phyloP scores from a whole-genome alignment of 2,113 vertebrate genomes.

The Rhineura floridana region DNA sequence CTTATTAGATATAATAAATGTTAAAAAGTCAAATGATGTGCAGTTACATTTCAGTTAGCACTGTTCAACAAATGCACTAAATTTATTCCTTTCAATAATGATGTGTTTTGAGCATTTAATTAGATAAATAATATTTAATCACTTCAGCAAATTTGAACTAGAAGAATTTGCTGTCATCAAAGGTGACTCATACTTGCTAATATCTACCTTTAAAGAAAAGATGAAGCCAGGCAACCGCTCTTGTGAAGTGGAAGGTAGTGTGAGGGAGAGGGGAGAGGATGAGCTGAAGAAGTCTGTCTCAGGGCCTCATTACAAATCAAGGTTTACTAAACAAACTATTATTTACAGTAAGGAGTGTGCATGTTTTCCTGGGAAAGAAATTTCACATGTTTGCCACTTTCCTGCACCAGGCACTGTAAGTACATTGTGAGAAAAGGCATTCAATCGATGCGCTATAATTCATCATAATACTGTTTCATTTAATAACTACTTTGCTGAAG shows the following conservation, averaged over 20 bases:
- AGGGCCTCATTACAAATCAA: constrained; percentile 75
- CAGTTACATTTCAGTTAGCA: constrained; percentile 83
- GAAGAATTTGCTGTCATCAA: constrained; percentile 77
- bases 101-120: constrained; percentile 86
- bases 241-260: constrained; percentile 38
- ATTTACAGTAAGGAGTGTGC: constrained; percentile 76
- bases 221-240: constrained; percentile 51
- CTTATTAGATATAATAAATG: constrained; percentile 86
- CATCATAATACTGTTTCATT: constrained; percentile 85
- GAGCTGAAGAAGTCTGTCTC: constrained; percentile 61
- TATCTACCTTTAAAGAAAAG: constrained; percentile 68
- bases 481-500: constrained; percentile 88
- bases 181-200: constrained; percentile 73
- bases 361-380: constrained; percentile 72
- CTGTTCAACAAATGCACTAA: constrained; percentile 78
- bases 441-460: constrained; percentile 84
- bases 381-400: constrained; percentile 76
- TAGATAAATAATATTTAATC: constrained; percentile 88
- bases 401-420: constrained; percentile 72
- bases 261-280: constrained; percentile 18
- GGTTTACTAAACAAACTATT: constrained; percentile 83
- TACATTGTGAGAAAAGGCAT: constrained; percentile 81
- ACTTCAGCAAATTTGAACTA: constrained; percentile 81
- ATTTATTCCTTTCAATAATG: constrained; percentile 86
- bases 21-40: constrained; percentile 86